These are phyloP conservation scores for Orthosia incerta DNA, from an alignment of 2,888 invertebrate genomes.

Conservation along the genomic window DNA sequence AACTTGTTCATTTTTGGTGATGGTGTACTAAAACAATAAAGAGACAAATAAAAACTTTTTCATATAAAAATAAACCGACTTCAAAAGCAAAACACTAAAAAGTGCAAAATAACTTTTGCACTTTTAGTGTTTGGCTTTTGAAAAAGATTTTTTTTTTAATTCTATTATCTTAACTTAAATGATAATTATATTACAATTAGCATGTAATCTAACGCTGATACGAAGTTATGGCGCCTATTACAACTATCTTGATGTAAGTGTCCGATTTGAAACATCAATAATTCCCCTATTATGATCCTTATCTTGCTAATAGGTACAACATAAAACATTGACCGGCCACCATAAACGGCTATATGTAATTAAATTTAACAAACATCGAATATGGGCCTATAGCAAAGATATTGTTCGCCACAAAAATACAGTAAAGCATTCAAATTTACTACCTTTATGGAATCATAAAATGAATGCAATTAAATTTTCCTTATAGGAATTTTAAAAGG, in stretches of 20 bases:
- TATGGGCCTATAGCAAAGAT: background rate
- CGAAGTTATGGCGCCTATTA: constrained; percentile 25
- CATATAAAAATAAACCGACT: too few relatives aligned
- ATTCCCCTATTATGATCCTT: constrained; percentile 32
- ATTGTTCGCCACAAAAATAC: background rate
- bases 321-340: constrained; percentile 26
- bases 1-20: too few relatives aligned
- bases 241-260: constrained; percentile 38
- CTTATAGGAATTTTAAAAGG: background rate
- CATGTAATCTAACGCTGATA: constrained; percentile 41
- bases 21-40: too few relatives aligned
- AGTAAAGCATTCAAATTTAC: background rate
- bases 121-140: too few relatives aligned
- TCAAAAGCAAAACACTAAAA: too few relatives aligned
- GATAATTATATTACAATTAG: constrained; percentile 19
- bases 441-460: too few relatives aligned
- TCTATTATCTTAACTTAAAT: too few relatives aligned
- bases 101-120: too few relatives aligned
- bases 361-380: background rate
- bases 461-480: background rate
- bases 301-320: constrained; percentile 31
- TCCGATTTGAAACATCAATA: constrained; percentile 45
- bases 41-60: too few relatives aligned
- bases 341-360: background rate
- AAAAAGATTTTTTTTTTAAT: too few relatives aligned